These are phyloP conservation scores for Apostichopus leukothele DNA, from an alignment of 53 echinoderm and acorn worm genomes.

Conservation along the genomic window DNA sequence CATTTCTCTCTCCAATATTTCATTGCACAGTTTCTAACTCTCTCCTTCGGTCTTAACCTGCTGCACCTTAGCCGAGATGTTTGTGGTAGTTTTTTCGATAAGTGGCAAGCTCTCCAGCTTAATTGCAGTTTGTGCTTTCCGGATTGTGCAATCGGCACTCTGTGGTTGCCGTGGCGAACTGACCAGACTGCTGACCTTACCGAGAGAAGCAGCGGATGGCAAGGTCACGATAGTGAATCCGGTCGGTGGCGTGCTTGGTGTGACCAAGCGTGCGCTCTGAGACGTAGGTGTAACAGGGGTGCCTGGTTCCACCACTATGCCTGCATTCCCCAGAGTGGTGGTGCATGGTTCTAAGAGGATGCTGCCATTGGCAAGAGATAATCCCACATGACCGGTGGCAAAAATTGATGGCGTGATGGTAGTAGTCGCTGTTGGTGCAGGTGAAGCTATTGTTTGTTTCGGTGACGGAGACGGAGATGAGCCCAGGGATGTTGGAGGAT, in stretches of 20 bases:
- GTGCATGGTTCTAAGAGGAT: slow-evolving; percentile 71
- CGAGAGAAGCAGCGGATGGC: slow-evolving; percentile 63
- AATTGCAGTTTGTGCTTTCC: slow-evolving; percentile 51
- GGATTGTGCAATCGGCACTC: slow-evolving; percentile 34
- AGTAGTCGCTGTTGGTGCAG: slow-evolving; percentile 42
- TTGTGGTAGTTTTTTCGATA: background rate
- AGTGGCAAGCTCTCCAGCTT: background rate
- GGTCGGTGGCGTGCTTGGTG: slow-evolving; percentile 64
- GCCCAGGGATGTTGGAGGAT: slow-evolving; percentile 56
- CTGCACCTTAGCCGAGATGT: background rate
- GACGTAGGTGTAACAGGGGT: slow-evolving; percentile 54
- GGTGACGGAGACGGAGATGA: slow-evolving; percentile 61
- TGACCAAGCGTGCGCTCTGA: slow-evolving; percentile 53
- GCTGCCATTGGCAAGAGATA: slow-evolving; percentile 74
- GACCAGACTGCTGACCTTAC: slow-evolving; percentile 36
- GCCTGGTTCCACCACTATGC: slow-evolving; percentile 63
- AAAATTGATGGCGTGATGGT: slow-evolving; percentile 38
- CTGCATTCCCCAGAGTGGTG: slow-evolving; percentile 44
- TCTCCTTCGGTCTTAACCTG: background rate
- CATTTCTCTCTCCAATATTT: background rate
- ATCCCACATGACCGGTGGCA: slow-evolving; percentile 62
- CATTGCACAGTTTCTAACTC: slow-evolving; percentile 18
- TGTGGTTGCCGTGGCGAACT: slow-evolving; percentile 58
- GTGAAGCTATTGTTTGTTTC: slow-evolving; percentile 50
- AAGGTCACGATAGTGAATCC: slow-evolving; percentile 83